Evolutionary conservation across 2,113 vertebrate genomes (phyloP).

Genomic region (Silurus glanis): DNA sequence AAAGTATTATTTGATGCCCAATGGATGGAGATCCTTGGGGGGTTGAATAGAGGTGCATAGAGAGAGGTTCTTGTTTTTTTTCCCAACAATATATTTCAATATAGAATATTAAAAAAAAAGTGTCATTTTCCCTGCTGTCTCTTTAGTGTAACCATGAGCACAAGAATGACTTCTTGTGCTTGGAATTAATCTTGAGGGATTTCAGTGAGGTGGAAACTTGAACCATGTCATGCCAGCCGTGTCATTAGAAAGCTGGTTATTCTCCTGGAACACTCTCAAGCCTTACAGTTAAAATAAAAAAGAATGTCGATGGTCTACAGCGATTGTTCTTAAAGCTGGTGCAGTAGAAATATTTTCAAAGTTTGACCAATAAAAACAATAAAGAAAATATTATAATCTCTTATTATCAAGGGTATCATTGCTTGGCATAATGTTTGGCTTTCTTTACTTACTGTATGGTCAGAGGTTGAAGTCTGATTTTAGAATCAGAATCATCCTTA

Average conservation of each 20-base stretch:
- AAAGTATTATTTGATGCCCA: no score
- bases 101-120: background rate
- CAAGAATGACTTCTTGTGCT: conserved; percentile 17
- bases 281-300: background rate
- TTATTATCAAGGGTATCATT: background rate
- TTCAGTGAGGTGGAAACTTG: background rate
- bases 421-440: background rate
- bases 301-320: background rate
- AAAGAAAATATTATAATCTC: background rate
- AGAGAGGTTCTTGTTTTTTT: background rate
- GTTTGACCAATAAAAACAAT: background rate
- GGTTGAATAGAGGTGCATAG: no score
- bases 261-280: background rate
- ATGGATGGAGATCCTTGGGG: no score
- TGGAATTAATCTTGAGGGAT: conserved; percentile 23
- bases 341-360: background rate
- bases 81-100: background rate
- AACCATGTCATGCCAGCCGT: background rate
- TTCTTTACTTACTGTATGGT: background rate
- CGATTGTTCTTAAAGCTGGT: background rate
- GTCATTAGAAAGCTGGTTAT: background rate
- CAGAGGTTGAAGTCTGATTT: background rate
- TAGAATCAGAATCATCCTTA: no score
- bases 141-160: conserved; percentile 1
- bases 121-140: background rate